Evolutionary conservation across 2,113 vertebrate species (phyloP).

Genomic region (Hepsetus odoe): DNA sequence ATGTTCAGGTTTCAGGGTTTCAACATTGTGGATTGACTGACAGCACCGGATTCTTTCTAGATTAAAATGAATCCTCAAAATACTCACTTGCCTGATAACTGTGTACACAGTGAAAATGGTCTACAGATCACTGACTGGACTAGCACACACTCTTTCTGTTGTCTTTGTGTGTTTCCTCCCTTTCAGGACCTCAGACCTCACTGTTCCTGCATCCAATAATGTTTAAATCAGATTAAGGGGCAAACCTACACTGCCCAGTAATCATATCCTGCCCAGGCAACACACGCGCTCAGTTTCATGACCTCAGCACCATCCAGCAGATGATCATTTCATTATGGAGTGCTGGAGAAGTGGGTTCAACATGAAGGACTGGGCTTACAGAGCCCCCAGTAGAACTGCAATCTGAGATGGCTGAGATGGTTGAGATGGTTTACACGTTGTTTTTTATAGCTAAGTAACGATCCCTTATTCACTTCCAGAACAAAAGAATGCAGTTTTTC

Average conservation of each 20-base stretch:
- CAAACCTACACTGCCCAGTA: too few relatives aligned
- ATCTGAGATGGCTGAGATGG: too few relatives aligned
- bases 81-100: too few relatives aligned
- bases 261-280: too few relatives aligned
- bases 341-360: not conserved
- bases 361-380: constrained; percentile 9
- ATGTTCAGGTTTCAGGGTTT: too few relatives aligned
- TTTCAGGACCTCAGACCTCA: too few relatives aligned
- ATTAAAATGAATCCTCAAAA: too few relatives aligned
- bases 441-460: not conserved
- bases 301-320: not conserved
- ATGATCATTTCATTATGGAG: not conserved
- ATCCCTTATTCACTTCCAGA: not conserved
- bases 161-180: not conserved
- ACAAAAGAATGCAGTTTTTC: not conserved
- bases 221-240: too few relatives aligned
- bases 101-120: too few relatives aligned
- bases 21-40: too few relatives aligned
- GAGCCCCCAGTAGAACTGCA: too few relatives aligned
- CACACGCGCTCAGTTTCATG: not conserved
- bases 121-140: not conserved
- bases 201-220: not conserved
- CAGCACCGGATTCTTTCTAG: too few relatives aligned
- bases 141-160: not conserved
- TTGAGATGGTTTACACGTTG: not conserved